Evolutionary conservation across 2,797 vertebrate species (phyloP).

Genomic region (Antennarius maculatus): DNA sequence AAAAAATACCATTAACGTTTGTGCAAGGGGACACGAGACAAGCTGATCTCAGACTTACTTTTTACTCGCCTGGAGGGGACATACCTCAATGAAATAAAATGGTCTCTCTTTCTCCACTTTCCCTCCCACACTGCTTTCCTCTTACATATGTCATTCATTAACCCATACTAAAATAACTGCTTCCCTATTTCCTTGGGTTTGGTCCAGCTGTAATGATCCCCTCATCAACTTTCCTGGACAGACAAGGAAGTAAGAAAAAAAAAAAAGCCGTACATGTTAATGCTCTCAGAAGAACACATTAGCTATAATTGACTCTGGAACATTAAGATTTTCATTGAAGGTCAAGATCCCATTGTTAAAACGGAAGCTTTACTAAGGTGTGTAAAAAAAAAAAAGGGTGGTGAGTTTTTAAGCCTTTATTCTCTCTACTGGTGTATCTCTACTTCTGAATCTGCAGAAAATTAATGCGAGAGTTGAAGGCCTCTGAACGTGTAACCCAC

Average conservation of each 20-base stretch:
- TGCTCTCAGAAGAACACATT: constrained; percentile 31
- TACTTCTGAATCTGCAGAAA: constrained; percentile 35
- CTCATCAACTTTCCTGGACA: constrained; percentile 27
- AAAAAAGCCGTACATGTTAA: constrained; percentile 21
- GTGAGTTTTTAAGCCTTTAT: constrained; percentile 1
- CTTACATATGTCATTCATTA: constrained; percentile 73
- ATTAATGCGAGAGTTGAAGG: constrained; percentile 29
- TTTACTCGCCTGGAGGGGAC: constrained; percentile 59
- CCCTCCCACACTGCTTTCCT: constrained; percentile 25
- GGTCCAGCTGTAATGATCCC: constrained; percentile 54
- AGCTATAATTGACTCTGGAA: constrained; percentile 43
- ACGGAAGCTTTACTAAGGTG: constrained; percentile 18
- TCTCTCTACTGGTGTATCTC: constrained; percentile 35
- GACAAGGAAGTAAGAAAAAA: constrained; percentile 28
- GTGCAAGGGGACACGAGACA: constrained; percentile 47
- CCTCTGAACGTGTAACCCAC: constrained; percentile 40
- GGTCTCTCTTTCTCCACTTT: constrained; percentile 43
- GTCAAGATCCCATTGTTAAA: constrained; percentile 27
- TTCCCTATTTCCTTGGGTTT: constrained; percentile 43
- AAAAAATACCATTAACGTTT: constrained; percentile 68
- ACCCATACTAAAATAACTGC: constrained; percentile 61
- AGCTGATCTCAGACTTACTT: constrained; percentile 51
- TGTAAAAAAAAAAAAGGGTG: background rate
- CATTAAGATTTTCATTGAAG: constrained; percentile 37
- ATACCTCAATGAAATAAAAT: constrained; percentile 56